Conservation (phyloP, 2,888 invertebrate species). For the Schizaphis graminum region DNA sequence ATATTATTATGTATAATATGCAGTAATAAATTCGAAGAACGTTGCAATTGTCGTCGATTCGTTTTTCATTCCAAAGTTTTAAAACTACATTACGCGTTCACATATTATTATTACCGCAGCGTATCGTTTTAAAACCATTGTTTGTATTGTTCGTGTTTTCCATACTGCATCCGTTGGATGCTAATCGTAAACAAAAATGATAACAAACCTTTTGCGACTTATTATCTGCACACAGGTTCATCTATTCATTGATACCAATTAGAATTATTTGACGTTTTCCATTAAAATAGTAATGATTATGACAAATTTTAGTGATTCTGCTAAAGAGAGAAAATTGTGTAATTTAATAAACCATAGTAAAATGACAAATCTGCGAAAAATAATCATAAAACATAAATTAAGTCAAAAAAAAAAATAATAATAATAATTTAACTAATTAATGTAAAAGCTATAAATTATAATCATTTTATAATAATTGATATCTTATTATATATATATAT, state of each 20-base stretch:
- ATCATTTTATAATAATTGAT: background rate
- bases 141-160: background rate
- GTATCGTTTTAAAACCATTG: background rate
- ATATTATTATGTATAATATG: background rate
- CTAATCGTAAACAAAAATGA: background rate
- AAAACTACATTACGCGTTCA: constrained; percentile 1
- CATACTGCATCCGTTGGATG: background rate
- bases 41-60: constrained; percentile 24
- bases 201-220: background rate
- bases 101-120: background rate
- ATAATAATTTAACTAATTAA: background rate
- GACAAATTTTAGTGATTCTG: background rate
- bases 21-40: constrained; percentile 19
- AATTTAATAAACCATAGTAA: background rate
- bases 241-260: background rate
- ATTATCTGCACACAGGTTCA: background rate
- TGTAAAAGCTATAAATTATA: background rate
- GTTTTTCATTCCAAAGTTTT: constrained; percentile 21
- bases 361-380: background rate
- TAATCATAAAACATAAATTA: background rate
- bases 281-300: background rate
- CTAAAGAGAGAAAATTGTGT: background rate
- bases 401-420: background rate
- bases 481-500: background rate
- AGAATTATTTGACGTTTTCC: background rate